Evolutionary conservation across 2,888 invertebrate species (phyloP).

Genomic region (Poecilobothrus nobilitatus): DNA sequence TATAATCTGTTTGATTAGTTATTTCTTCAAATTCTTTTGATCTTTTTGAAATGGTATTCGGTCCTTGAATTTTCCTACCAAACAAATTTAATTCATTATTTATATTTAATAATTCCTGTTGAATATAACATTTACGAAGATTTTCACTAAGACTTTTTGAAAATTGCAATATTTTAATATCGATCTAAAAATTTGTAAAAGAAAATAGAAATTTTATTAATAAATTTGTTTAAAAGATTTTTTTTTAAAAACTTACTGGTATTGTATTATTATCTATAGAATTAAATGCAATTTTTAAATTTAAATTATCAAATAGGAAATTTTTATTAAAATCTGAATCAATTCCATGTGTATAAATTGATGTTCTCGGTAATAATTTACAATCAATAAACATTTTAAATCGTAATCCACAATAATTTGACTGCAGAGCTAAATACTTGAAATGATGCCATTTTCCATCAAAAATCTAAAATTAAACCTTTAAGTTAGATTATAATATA

Average conservation of each 20-base stretch:
- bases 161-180: not conserved
- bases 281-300: not conserved
- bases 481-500: no score
- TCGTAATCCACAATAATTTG: not conserved
- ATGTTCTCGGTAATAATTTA: not conserved
- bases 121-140: not conserved
- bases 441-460: not conserved
- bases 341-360: not conserved
- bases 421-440: not conserved
- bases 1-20: not conserved
- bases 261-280: not conserved
- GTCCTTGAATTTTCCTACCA: not conserved
- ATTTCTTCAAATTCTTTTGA: not conserved
- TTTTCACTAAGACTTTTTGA: not conserved
- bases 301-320: not conserved
- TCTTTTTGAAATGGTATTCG: not conserved
- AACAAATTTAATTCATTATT: not conserved
- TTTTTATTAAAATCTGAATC: not conserved
- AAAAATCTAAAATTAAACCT: not conserved
- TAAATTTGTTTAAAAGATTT: no score
- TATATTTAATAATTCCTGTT: not conserved
- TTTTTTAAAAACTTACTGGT: no score
- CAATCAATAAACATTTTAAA: not conserved
- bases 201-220: not conserved
- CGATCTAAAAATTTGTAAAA: not conserved